Percentiles rank a stretch among this genome's conserved stretches.
These are phyloP conservation scores for Ophonus ardosiacus DNA, from an alignment of 2,888 invertebrate species.

Conservation along the genomic window DNA sequence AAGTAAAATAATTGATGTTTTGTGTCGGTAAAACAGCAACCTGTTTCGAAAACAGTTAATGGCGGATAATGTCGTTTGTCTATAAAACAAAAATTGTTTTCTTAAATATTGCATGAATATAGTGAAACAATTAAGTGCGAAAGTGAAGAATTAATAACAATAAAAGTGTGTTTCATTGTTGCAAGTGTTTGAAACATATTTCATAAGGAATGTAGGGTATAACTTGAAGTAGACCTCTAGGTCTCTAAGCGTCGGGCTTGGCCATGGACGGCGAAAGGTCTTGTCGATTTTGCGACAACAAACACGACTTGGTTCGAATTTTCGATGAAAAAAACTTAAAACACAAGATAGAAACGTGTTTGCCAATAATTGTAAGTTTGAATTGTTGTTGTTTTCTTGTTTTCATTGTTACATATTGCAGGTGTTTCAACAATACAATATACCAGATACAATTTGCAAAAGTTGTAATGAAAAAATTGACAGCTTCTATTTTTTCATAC, in stretches of 20 bases:
- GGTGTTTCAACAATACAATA: slow-evolving; percentile 72
- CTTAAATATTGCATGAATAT: not conserved
- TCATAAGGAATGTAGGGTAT: not conserved
- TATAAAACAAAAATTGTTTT: not conserved
- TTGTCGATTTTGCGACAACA: slow-evolving; percentile 74
- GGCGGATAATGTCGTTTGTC: not conserved
- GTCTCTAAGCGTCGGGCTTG: slow-evolving; percentile 7
- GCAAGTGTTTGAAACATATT: not conserved
- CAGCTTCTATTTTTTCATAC: slow-evolving; percentile 73
- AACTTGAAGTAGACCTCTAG: slow-evolving; percentile 3
- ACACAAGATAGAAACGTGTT: slow-evolving; percentile 75
- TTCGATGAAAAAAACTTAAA: slow-evolving; percentile 74
- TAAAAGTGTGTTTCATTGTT: not conserved
- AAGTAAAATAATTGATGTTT: not conserved
- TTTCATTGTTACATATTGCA: slow-evolving; percentile 65
- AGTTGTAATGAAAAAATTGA: slow-evolving; percentile 72
- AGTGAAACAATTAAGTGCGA: not conserved
- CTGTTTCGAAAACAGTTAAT: not conserved
- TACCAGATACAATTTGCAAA: slow-evolving; percentile 74
- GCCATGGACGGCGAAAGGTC: slow-evolving; percentile 72
- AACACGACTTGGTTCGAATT: slow-evolving; percentile 71
- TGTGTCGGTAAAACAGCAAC: not conserved
- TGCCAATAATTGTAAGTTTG: slow-evolving; percentile 74
- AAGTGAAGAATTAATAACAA: not conserved
- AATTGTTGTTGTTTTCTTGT: not conserved